Evolutionary conservation across 2,113 vertebrate species (phyloP).

Genomic region (Petaurus breviceps): DNA sequence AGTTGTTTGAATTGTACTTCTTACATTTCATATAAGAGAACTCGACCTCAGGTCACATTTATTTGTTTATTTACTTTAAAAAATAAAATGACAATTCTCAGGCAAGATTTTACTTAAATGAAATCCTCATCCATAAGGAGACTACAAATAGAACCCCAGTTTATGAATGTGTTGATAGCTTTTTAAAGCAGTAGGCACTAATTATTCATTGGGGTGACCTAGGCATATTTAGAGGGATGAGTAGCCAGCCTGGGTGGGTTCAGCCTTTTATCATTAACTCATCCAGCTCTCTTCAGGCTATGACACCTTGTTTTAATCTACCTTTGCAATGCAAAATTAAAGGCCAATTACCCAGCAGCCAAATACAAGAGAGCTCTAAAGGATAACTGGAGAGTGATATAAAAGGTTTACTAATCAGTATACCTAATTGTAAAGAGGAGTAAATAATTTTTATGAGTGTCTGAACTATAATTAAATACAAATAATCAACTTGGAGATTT

Average conservation of each 20-base stretch:
- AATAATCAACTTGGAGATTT: conserved; percentile 42
- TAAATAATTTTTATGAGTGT: conserved; percentile 39
- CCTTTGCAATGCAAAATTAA: conserved; percentile 60
- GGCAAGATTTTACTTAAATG: conserved; percentile 57
- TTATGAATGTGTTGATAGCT: conserved; percentile 25
- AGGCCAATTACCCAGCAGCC: conserved; percentile 26
- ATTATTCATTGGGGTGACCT: not conserved
- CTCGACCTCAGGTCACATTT: not conserved
- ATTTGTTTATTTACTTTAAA: conserved; percentile 21
- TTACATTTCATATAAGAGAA: conserved; percentile 43
- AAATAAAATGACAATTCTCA: conserved; percentile 63
- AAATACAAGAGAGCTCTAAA: conserved; percentile 56
- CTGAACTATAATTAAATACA: conserved; percentile 51
- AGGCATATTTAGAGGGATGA: not conserved
- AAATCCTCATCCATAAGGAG: not conserved
- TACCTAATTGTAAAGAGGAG: conserved; percentile 52
- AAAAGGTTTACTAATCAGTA: conserved; percentile 45
- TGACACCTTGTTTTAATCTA: conserved; percentile 54
- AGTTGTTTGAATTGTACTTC: conserved; percentile 39
- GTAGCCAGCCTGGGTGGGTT: not conserved
- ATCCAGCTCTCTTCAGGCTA: conserved; percentile 39
- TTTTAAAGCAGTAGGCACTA: not conserved
- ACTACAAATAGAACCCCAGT: not conserved
- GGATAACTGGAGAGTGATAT: conserved; percentile 54
- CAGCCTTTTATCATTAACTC: not conserved